These are phyloP conservation scores for Pygoscelis adeliae DNA, from an alignment of 2,113 vertebrate species.

Conservation along the genomic window DNA sequence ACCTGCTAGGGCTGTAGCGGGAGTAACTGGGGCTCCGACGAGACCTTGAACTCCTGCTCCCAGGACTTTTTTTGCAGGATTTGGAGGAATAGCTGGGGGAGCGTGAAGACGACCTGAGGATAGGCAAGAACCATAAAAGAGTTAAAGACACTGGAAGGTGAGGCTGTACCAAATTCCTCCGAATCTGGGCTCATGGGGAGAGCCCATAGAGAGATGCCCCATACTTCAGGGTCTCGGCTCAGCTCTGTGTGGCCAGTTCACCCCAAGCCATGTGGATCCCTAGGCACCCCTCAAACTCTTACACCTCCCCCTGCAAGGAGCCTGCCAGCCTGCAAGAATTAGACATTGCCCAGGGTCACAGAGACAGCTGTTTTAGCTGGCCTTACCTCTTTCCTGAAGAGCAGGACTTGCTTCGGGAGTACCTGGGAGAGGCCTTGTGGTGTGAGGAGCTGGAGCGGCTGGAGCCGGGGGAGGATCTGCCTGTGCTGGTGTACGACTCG, in stretches of 20 bases:
- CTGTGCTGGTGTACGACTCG: conserved; percentile 69
- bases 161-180: neutral
- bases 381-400: conserved; percentile 83
- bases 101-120: conserved; percentile 85
- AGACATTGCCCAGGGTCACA: neutral
- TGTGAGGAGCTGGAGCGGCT: conserved; percentile 72
- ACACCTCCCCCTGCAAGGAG: neutral
- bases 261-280: neutral
- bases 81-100: conserved; percentile 85
- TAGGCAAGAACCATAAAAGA: neutral
- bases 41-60: conserved; percentile 77
- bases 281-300: neutral
- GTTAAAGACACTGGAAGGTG: neutral
- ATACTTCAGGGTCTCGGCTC: neutral
- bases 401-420: conserved; percentile 83
- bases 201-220: neutral
- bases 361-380: neutral
- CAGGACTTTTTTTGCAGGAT: conserved; percentile 81
- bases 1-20: conserved; percentile 87
- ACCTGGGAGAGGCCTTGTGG: conserved; percentile 75
- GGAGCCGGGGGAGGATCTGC: conserved; percentile 76
- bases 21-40: conserved; percentile 86
- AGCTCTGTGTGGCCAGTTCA: neutral
- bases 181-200: neutral
- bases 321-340: neutral